phyloP scores from a whole-genome alignment of 2,113 vertebrate species.

The Scopus umbretta region DNA sequence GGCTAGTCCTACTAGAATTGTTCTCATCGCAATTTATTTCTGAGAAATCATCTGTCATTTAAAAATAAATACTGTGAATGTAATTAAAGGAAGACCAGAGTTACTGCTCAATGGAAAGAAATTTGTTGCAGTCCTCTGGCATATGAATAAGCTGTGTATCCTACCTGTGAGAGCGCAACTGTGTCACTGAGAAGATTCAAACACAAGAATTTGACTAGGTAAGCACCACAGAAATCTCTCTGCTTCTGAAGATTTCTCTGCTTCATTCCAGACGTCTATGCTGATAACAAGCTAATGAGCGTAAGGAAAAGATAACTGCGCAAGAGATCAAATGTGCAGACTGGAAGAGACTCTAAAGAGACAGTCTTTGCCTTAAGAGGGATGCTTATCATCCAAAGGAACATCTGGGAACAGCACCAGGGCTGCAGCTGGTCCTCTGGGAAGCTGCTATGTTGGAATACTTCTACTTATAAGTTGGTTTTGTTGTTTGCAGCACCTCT shows the following conservation, averaged over 20 bases:
- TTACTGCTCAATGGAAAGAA: neutral
- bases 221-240: neutral
- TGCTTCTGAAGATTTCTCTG: neutral
- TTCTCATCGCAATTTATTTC: neutral
- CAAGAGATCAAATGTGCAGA: neutral
- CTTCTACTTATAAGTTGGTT: neutral
- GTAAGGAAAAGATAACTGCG: neutral
- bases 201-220: neutral
- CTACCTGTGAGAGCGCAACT: neutral
- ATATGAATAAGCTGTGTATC: neutral
- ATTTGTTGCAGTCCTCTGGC: neutral
- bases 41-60: neutral
- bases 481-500: slow-evolving; percentile 84
- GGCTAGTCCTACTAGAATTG: neutral
- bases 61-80: neutral
- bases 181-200: neutral
- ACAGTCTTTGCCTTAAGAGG: neutral
- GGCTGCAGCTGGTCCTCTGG: neutral
- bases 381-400: neutral
- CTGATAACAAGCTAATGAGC: neutral
- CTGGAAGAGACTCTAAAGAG: neutral
- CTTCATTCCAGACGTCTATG: neutral
- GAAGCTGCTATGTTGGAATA: neutral
- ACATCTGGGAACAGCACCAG: neutral
- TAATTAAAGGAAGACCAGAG: neutral